These are phyloP conservation scores for Pelosia muscerda DNA, from an alignment of 2,888 invertebrate species.

Conservation along the genomic window DNA sequence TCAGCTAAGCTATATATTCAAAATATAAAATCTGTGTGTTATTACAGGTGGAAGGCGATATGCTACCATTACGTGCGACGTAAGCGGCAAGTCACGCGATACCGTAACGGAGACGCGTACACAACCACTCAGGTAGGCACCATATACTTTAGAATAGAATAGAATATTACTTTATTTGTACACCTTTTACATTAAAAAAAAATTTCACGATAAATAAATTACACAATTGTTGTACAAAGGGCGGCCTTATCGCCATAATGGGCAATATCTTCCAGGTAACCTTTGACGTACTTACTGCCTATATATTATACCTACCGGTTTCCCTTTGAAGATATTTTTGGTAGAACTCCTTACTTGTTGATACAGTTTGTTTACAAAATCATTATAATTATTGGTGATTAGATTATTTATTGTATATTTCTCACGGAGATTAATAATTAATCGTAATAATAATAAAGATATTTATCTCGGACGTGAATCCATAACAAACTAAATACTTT, in stretches of 20 bases:
- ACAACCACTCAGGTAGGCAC: constrained; percentile 91
- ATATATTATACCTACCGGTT: neutral
- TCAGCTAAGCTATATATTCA: constrained; percentile 40
- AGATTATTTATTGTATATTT: neutral
- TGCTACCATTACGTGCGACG: constrained; percentile 94
- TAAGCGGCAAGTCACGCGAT: constrained; percentile 91
- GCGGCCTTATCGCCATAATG: no score
- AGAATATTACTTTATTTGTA: no score
- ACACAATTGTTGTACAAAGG: no score
- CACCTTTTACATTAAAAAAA: no score
- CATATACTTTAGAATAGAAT: no score
- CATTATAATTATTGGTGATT: neutral
- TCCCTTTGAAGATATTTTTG: neutral
- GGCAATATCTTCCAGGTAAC: no score
- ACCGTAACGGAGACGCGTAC: constrained; percentile 93
- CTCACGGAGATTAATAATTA: no score
- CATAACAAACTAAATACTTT: no score
- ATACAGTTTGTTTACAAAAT: neutral
- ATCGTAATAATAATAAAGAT: no score
- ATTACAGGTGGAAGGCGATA: constrained; percentile 91
- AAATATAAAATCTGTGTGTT: constrained; percentile 36
- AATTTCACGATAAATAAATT: no score
- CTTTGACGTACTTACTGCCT: no score
- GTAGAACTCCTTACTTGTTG: neutral
- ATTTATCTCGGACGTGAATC: no score